A percentile compares a stretch with the other conserved stretches of the same genome.
phyloP scores from a whole-genome alignment of 2,113 vertebrate species.

The Salvelinus namaycush region DNA sequence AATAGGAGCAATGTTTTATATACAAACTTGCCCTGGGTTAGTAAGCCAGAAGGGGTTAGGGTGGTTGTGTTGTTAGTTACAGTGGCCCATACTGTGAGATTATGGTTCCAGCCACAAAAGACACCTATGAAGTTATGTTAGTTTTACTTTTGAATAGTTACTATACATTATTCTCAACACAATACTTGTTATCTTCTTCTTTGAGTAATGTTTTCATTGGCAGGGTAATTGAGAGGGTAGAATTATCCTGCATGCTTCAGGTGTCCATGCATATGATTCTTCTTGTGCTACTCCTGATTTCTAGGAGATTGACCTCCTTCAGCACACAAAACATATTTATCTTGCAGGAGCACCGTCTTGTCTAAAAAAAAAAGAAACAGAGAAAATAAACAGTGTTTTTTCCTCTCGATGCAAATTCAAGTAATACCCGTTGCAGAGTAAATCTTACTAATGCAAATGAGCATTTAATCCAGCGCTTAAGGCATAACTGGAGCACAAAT shows the following conservation, averaged over 20 bases:
- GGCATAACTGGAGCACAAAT: conserved; percentile 38
- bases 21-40: conserved; percentile 6
- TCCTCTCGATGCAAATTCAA: conserved; percentile 27
- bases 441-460: conserved; percentile 48
- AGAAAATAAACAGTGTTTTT: background rate
- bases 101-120: no score
- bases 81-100: no score
- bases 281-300: background rate
- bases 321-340: background rate
- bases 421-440: conserved; percentile 43
- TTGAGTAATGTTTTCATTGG: no score
- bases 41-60: background rate
- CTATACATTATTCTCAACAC: no score
- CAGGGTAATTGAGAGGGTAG: no score
- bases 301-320: background rate
- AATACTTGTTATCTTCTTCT: no score
- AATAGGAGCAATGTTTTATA: conserved; percentile 35
- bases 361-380: background rate
- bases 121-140: no score
- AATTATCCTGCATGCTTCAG: background rate
- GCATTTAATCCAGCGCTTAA: conserved; percentile 45
- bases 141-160: no score
- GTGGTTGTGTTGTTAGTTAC: no score
- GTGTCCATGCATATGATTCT: background rate
- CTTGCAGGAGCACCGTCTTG: background rate